phyloP scores from a whole-genome alignment of 2,888 invertebrate genomes.

The Elegia similella region DNA sequence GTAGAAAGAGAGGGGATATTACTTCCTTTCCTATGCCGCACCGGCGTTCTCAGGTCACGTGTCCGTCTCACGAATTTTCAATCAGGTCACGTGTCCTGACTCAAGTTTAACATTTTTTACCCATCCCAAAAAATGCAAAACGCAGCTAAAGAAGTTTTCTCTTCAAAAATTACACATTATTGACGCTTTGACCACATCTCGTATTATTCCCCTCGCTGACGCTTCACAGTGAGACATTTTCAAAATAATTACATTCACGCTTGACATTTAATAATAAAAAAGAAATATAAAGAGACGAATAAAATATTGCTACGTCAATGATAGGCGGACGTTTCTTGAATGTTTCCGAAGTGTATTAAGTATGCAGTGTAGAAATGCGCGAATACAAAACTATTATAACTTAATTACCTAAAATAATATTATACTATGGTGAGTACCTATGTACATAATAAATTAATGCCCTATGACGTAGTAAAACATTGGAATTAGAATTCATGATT shows the following conservation, averaged over 20 bases:
- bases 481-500: not conserved
- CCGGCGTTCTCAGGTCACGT: too few relatives aligned
- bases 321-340: constrained; percentile 54
- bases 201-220: too few relatives aligned
- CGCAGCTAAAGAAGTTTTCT: too few relatives aligned
- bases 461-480: constrained; percentile 1
- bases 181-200: too few relatives aligned
- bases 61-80: too few relatives aligned
- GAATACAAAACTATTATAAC: constrained; percentile 1
- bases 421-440: constrained; percentile 13
- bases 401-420: constrained; percentile 5
- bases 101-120: too few relatives aligned
- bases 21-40: too few relatives aligned
- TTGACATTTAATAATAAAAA: constrained; percentile 19
- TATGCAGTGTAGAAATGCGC: constrained; percentile 5
- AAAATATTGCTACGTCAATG: constrained; percentile 56
- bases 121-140: too few relatives aligned
- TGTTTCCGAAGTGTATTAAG: constrained; percentile 14
- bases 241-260: constrained; percentile 14
- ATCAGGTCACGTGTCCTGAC: too few relatives aligned
- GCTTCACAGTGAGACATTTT: not conserved
- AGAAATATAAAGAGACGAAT: constrained; percentile 34
- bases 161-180: too few relatives aligned
- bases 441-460: constrained; percentile 13
- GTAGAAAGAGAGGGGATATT: too few relatives aligned